Evolutionary conservation across 2,888 invertebrate genomes (phyloP), one percentile per base, ranked within the genome.

Genomic region (Corythucha ciliata): DNA sequence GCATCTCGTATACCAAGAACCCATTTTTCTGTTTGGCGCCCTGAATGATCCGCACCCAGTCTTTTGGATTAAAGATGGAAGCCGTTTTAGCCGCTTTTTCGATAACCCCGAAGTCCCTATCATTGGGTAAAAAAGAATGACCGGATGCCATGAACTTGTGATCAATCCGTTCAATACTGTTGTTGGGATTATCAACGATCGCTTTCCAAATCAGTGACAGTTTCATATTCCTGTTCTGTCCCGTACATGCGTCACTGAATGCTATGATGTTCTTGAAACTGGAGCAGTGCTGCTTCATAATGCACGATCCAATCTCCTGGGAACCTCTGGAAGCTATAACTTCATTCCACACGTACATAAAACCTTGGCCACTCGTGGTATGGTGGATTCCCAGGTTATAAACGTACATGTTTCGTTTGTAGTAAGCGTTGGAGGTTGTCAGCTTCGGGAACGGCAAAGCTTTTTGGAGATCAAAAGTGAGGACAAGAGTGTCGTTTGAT

Each of bases 161-260:
- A n/a, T n/a, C n/a, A n/a, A n/a, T n/a, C n/a, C n/a, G n/a, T n/a
- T n/a, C n/a, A n/a, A n/a, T n/a, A n/a, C n/a, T 3, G 29, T 29
- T 29, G 29, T 29, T 29, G 29, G 29, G 29, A 29, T 29, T 29
- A 8, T 29, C 10, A 29, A 29, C 29, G 12, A 29, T 29, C 29
- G 29, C 8, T 29, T 29, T 29, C 55, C 54, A 59, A 50, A 56
- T 58, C 36, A 58, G 54, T 46, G 60, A 57, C 53, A 58, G 51
- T 58, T 63, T 61, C 55, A 62, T 61, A 58, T 64, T 63, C 49
- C 61, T 55, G 58, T 64, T 65, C 61, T 63, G 61, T 42, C 61
- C 61, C 51, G 64, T 58, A 54, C 62, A 63, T 22, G 58, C 57
- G 58, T 64, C 63, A 45, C 61, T 62, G 57, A 61, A 64, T 21